Evolutionary conservation across 30 jellyfish, hydroid and myxozoan genomes (phyloP).

Genomic region (Turritopsis rubra): DNA sequence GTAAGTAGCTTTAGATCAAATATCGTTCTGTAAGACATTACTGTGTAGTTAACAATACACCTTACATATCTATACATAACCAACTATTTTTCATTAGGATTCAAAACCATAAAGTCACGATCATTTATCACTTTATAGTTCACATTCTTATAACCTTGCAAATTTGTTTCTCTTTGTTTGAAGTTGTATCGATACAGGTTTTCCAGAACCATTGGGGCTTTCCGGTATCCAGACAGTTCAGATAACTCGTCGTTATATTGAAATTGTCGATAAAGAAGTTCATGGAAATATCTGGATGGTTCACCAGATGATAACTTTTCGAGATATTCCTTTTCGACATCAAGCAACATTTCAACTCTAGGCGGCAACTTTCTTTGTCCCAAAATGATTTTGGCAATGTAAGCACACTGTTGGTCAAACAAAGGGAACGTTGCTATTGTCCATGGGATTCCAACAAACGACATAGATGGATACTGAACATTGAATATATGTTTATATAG

Average conservation of each 20-base stretch:
- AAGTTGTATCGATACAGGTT: background rate
- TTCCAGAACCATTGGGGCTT: background rate
- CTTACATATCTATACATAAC: too few relatives aligned
- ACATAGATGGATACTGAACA: conserved; percentile 49
- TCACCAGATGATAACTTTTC: background rate
- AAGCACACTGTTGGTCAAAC: conserved; percentile 53
- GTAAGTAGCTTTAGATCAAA: too few relatives aligned
- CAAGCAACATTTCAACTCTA: conserved; percentile 40
- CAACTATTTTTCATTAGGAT: too few relatives aligned
- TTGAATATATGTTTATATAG: conserved; percentile 72
- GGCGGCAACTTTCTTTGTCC: conserved; percentile 46
- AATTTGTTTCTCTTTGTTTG: background rate
- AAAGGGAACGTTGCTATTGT: conserved; percentile 54
- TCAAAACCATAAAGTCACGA: background rate
- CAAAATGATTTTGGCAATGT: conserved; percentile 34
- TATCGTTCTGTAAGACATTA: too few relatives aligned
- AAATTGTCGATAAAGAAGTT: conserved; percentile 4
- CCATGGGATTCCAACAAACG: conserved; percentile 55
- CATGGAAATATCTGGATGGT: conserved; percentile 12
- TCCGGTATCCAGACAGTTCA: conserved; percentile 14
- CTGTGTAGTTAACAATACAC: too few relatives aligned
- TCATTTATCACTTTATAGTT: background rate
- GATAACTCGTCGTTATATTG: conserved; percentile 21
- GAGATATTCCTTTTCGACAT: conserved; percentile 3
- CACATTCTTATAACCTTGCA: background rate